phyloP scores from a whole-genome alignment of 2,888 invertebrate genomes.

The Orthonychiurus folsomi region DNA sequence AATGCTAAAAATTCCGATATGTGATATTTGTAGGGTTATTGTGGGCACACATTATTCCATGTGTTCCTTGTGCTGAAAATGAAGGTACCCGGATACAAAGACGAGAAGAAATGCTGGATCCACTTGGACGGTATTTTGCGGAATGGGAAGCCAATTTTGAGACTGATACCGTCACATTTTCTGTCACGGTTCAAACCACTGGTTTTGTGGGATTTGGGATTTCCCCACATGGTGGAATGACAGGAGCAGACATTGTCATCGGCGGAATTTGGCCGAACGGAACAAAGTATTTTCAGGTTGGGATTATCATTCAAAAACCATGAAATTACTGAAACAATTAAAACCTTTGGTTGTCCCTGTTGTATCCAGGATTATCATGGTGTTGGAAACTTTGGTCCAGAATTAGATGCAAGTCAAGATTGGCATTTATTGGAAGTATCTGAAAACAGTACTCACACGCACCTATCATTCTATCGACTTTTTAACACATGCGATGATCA shows the following conservation, averaged over 20 bases:
- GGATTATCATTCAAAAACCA: background rate
- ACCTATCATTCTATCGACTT: background rate
- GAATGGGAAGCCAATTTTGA: conserved; percentile 8
- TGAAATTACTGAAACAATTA: background rate
- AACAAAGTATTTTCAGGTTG: background rate
- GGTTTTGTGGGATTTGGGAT: conserved; percentile 11
- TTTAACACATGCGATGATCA: conserved; percentile 4
- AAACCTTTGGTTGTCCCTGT: background rate
- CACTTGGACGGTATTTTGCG: conserved; percentile 2
- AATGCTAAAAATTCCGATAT: too few relatives aligned
- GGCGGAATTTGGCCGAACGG: background rate
- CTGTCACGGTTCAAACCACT: background rate
- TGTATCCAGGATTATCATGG: conserved; percentile 10
- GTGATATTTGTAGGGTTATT: too few relatives aligned
- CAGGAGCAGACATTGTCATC: conserved; percentile 8
- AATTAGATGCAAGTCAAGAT: conserved; percentile 3
- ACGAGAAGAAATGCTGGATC: background rate
- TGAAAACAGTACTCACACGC: background rate
- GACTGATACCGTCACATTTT: background rate
- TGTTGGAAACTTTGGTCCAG: background rate
- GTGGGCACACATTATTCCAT: too few relatives aligned
- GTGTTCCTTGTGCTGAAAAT: too few relatives aligned
- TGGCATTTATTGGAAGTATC: background rate
- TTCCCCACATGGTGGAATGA: background rate
- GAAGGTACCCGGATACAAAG: too few relatives aligned